Evolutionary conservation across 2,797 vertebrate genomes (phyloP).

Genomic region (Neostethus bicornis): DNA sequence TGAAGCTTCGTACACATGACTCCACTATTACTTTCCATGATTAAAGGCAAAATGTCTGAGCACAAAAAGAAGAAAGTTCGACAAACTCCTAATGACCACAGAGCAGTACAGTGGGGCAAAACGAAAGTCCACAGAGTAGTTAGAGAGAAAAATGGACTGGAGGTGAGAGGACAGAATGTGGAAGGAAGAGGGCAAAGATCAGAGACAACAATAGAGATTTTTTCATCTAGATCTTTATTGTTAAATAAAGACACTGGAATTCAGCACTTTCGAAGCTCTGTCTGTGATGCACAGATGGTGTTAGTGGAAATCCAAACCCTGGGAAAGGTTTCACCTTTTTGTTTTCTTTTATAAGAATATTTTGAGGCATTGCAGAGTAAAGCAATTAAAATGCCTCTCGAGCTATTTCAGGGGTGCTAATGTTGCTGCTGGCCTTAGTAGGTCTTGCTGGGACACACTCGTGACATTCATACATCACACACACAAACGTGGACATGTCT

Average conservation of each 20-base stretch:
- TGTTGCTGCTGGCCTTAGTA: slow-evolving; percentile 61
- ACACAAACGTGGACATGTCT: slow-evolving; percentile 10
- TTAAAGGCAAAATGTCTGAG: slow-evolving; percentile 63
- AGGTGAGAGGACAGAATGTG: slow-evolving; percentile 54
- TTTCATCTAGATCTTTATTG: slow-evolving; percentile 42
- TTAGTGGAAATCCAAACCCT: slow-evolving; percentile 26
- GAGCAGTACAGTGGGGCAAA: slow-evolving; percentile 11
- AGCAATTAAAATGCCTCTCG: slow-evolving; percentile 80
- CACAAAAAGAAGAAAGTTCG: slow-evolving; percentile 23
- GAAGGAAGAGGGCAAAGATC: slow-evolving; percentile 51
- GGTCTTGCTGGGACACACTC: slow-evolving; percentile 50
- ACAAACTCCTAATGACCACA: slow-evolving; percentile 18
- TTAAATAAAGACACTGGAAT: slow-evolving; percentile 32
- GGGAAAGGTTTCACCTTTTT: slow-evolving; percentile 46
- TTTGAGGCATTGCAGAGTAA: slow-evolving; percentile 71
- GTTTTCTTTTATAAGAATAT: slow-evolving; percentile 45
- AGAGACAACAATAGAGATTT: slow-evolving; percentile 41
- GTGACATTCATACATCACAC: slow-evolving; percentile 38
- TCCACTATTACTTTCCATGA: slow-evolving; percentile 68
- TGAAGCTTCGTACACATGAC: slow-evolving; percentile 66
- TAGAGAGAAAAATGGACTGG: slow-evolving; percentile 43
- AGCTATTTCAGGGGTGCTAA: slow-evolving; percentile 77
- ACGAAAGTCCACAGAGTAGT: slow-evolving; percentile 10
- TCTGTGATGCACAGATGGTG: slow-evolving; percentile 12
- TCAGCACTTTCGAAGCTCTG: slow-evolving; percentile 17